Conservation (phyloP, 2,113 vertebrate genomes). For the Trachemys scripta region DNA sequence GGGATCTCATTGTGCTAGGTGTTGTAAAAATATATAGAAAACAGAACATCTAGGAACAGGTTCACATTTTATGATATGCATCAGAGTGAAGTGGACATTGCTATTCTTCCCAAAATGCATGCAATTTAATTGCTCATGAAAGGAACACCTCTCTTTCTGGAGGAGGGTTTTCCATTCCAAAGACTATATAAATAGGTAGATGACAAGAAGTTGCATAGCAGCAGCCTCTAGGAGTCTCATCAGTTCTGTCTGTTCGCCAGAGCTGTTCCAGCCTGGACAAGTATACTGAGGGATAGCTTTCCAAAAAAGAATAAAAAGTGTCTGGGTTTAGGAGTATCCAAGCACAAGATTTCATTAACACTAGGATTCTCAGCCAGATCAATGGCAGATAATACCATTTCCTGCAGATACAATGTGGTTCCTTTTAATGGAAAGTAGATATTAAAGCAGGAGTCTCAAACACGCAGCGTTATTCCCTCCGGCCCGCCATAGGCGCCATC, state of each 20-base stretch:
- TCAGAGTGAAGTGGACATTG: neutral
- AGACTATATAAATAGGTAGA: neutral
- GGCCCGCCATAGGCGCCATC: too few relatives aligned
- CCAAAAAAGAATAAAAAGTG: neutral
- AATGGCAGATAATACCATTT: neutral
- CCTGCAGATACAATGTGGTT: fast-evolving
- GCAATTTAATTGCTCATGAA: neutral
- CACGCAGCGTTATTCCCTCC: too few relatives aligned
- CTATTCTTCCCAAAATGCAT: neutral
- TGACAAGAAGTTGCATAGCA: neutral
- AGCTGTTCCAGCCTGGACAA: neutral
- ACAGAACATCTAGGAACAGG: neutral
- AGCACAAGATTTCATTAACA: neutral
- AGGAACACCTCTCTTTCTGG: neutral
- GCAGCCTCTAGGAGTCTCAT: neutral
- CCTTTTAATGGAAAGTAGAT: neutral
- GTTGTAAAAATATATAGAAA: neutral
- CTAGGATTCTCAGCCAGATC: neutral
- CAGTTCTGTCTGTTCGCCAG: neutral
- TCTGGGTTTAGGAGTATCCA: neutral
- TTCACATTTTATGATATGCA: neutral
- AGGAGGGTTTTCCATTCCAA: slow-evolving; percentile 16
- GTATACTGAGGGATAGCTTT: neutral
- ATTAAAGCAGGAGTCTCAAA: neutral
- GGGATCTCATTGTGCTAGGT: neutral